Conservation (phyloP, 2,797 vertebrate genomes). For the Petrocephalus sullivani region DNA sequence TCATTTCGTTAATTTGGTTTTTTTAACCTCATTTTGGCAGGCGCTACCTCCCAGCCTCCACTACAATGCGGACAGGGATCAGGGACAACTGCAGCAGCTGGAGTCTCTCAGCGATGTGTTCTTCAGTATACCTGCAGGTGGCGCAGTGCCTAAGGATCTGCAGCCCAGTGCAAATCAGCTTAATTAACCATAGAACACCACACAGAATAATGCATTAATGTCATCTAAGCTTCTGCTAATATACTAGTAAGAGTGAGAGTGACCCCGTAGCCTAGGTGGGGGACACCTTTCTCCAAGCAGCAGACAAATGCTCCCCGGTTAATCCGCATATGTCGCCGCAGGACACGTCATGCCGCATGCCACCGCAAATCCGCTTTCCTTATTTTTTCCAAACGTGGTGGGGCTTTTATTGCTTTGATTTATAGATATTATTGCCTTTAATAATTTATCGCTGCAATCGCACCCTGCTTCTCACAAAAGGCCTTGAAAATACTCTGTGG, state of each 20-base stretch:
- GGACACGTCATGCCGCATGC: background rate
- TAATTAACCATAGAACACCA: background rate
- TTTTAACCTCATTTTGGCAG: background rate
- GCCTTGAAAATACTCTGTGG: background rate
- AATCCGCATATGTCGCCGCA: background rate
- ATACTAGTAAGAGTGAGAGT: background rate
- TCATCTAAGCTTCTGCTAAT: background rate
- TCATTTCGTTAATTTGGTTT: constrained; percentile 14
- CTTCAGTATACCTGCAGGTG: background rate
- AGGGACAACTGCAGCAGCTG: background rate
- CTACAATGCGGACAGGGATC: background rate
- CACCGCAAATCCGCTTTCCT: background rate
- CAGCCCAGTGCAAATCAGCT: background rate
- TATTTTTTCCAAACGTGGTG: background rate
- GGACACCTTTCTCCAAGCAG: background rate
- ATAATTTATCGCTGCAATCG: background rate
- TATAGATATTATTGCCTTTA: constrained; percentile 6
- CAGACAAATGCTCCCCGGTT: background rate
- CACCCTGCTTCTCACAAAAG: background rate
- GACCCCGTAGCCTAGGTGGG: background rate
- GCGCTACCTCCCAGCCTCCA: background rate
- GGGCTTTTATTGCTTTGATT: background rate
- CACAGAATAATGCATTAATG: background rate
- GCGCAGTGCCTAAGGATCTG: background rate
- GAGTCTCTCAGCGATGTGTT: background rate